Evolutionary conservation across 2,113 vertebrate species (phyloP).

Genomic region (Vombatus ursinus): DNA sequence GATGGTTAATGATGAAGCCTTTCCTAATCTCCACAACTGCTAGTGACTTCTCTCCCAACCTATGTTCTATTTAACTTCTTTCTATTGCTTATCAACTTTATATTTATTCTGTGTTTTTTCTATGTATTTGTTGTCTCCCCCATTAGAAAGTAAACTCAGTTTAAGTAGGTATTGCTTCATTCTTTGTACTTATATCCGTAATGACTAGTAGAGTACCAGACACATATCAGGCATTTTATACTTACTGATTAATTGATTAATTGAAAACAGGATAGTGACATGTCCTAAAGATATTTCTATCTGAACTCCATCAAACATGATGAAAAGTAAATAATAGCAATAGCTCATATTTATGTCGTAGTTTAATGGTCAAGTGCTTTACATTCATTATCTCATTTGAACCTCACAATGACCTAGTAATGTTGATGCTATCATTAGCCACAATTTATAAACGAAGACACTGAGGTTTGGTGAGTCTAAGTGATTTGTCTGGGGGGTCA

Average conservation of each 20-base stretch:
- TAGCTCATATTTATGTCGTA: not conserved
- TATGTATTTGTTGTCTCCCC: not conserved
- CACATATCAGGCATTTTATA: not conserved
- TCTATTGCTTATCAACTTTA: not conserved
- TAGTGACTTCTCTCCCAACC: no score
- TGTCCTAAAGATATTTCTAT: not conserved
- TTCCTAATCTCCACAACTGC: no score
- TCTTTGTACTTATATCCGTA: not conserved
- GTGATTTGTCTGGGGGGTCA: not conserved
- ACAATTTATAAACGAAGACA: not conserved
- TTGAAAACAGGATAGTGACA: not conserved
- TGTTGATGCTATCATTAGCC: not conserved
- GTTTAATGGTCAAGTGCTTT: not conserved
- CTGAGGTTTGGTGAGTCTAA: not conserved
- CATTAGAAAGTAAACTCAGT: not conserved
- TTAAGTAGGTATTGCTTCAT: not conserved
- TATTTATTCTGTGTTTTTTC: not conserved
- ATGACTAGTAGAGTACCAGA: not conserved
- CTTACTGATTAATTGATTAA: not conserved
- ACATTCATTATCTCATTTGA: not conserved
- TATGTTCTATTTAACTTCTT: not conserved
- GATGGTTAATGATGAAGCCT: no score
- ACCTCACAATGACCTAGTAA: not conserved
- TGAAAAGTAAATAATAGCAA: not conserved
- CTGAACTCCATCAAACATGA: not conserved